phyloP scores from a whole-genome alignment of 1,140 invertebrate genomes.

The Dendrolimus kikuchii region DNA sequence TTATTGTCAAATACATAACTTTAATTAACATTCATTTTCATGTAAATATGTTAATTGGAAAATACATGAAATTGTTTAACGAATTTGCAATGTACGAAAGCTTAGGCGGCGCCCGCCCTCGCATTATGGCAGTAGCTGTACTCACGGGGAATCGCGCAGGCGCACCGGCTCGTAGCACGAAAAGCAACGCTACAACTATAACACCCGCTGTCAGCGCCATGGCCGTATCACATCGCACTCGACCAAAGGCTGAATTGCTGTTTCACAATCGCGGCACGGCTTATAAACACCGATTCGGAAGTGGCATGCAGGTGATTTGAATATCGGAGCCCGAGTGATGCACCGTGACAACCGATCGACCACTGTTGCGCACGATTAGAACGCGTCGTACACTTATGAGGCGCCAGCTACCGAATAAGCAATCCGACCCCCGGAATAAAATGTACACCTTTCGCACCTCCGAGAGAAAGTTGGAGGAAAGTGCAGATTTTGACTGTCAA shows the following conservation, averaged over 20 bases:
- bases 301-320: constrained; percentile 63
- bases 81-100: constrained; percentile 11
- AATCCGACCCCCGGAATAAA: constrained; percentile 45
- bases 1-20: too few species aligned
- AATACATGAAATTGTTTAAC: constrained; percentile 1
- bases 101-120: constrained; percentile 40
- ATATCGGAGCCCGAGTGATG: constrained; percentile 49
- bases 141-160: constrained; percentile 62
- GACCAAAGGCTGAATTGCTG: constrained; percentile 20
- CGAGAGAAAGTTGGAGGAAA: constrained; percentile 70
- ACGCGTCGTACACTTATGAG: constrained; percentile 62
- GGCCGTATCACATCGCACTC: constrained; percentile 39
- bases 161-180: constrained; percentile 45
- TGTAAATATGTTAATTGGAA: too few species aligned
- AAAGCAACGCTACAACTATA: constrained; percentile 43
- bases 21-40: too few species aligned
- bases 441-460: constrained; percentile 67
- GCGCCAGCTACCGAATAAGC: constrained; percentile 65
- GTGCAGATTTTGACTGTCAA: constrained; percentile 69
- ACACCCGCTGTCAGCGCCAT: constrained; percentile 39
- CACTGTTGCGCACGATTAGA: constrained; percentile 45
- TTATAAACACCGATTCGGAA: constrained; percentile 45
- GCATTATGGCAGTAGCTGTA: constrained; percentile 12
- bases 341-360: constrained; percentile 28
- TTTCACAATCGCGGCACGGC: constrained; percentile 20